These are phyloP conservation scores for Saccopteryx bilineata DNA, from an alignment of 2,113 vertebrate genomes.

Conservation along the genomic window DNA sequence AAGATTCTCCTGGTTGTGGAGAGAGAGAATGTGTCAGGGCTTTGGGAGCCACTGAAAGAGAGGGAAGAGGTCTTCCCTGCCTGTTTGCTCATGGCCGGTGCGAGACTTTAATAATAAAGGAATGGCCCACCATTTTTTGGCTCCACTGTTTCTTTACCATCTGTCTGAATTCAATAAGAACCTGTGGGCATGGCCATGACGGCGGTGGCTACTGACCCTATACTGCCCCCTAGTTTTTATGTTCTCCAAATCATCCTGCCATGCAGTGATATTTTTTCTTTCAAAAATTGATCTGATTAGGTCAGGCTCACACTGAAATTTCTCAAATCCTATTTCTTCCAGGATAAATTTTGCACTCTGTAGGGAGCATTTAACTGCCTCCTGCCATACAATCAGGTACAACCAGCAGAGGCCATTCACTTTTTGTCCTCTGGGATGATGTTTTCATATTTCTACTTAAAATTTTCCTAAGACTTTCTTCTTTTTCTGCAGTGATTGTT, in stretches of 20 bases:
- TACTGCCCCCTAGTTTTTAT: neutral
- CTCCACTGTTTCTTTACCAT: too few species aligned
- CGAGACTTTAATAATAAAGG: too few species aligned
- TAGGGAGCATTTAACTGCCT: neutral
- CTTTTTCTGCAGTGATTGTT: neutral
- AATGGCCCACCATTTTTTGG: too few species aligned
- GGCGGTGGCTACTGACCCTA: too few species aligned
- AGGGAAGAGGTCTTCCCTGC: too few species aligned
- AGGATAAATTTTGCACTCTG: neutral
- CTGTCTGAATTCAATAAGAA: too few species aligned
- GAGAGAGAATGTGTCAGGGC: too few species aligned
- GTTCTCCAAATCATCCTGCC: neutral
- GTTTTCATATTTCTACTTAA: neutral
- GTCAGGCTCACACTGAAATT: neutral
- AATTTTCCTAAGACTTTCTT: neutral
- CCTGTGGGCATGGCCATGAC: too few species aligned
- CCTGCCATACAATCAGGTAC: neutral
- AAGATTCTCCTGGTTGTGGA: too few species aligned
- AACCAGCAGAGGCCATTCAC: neutral
- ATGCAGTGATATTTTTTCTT: neutral
- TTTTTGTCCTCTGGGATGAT: neutral
- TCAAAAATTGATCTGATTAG: neutral
- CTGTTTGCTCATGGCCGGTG: too few species aligned
- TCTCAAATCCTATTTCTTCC: neutral
- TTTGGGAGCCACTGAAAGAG: too few species aligned